phyloP scores from a whole-genome alignment of 2,888 invertebrate species.

The Drosophila aldrichi region DNA sequence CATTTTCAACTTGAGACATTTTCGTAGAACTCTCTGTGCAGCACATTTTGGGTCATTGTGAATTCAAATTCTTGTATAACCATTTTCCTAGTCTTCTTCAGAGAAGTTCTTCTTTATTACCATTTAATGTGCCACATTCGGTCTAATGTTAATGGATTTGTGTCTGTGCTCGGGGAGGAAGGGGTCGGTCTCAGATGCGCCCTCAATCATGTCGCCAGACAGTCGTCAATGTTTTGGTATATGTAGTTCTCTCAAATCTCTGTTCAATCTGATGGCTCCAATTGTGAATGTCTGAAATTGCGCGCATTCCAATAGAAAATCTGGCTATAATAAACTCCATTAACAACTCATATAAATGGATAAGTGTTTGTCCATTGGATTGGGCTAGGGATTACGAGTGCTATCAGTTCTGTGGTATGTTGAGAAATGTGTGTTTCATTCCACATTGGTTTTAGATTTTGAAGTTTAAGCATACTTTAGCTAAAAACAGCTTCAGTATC shows the following conservation, averaged over 20 bases:
- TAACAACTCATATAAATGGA: constrained; percentile 11
- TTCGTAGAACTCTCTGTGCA: constrained; percentile 47
- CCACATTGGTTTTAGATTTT: background rate
- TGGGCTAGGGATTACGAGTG: background rate
- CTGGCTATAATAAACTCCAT: constrained; percentile 14
- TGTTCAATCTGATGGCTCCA: constrained; percentile 39
- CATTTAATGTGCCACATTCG: constrained; percentile 61
- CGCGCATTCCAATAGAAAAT: constrained; percentile 38
- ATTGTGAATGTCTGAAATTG: constrained; percentile 40
- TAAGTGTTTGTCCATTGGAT: background rate
- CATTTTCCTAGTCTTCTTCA: constrained; percentile 3
- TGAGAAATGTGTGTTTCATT: background rate
- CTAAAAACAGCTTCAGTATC: too few species aligned
- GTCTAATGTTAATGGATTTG: constrained; percentile 60
- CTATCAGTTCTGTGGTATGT: background rate
- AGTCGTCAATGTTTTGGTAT: constrained; percentile 31
- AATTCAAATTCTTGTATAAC: constrained; percentile 41
- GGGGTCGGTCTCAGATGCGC: constrained; percentile 24
- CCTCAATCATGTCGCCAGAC: constrained; percentile 54
- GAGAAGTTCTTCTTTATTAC: constrained; percentile 49
- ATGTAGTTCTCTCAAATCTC: constrained; percentile 39
- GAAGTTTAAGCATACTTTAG: too few species aligned
- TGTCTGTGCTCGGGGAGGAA: constrained; percentile 21
- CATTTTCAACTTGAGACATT: constrained; percentile 46
- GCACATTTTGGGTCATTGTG: constrained; percentile 46